Evolutionary conservation across 2,888 invertebrate species (phyloP), one percentile per base, ranked within the genome.

Genomic region (Torymus aiolomorphi): DNA sequence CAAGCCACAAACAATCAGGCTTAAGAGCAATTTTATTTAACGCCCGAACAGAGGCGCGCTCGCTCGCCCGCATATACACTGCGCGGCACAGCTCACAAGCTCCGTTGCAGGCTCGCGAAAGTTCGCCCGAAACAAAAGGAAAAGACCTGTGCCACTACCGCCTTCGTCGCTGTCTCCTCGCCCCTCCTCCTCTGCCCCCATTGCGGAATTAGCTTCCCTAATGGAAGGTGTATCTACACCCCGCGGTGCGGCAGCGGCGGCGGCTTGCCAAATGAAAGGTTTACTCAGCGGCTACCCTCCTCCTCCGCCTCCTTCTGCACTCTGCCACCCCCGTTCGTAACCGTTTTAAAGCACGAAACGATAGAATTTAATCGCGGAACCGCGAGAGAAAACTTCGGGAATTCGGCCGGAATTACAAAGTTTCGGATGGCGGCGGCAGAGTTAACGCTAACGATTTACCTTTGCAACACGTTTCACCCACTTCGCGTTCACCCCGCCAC

Each of bases 401-500:
- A 78, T 78, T 78, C 66, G 54, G 18, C 20, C n/a, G 69, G 76
- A 76, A 80, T 73, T 80, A 73, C 63, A 76, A 76, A 76, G 76
- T 80, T 80, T 76, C 52, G 57, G 20, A 0, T n/a, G 54, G 54
- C 49, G 51, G 63, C 52, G 54, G 11, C 13, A 14, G 69, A 79
- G 63, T 79, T 79, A 79, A 79, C 63, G 71, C 56, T 80, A 75
- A 80, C 61, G 80, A 80, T 80, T 80, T 76, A 80, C 76, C 72
- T 80, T 80, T 67, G 71, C 76, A 80, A 76, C 72, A 72, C 72
- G 72, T 76, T 80, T 76, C 67, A 72, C 80, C 76, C 54, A 80
- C 72, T 80, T 76, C 57, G n/a, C n/a, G n/a, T n/a, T n/a, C n/a
- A n/a, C 75, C 13, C 52, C 31, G 8, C 2, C 8, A 31, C 31